These are phyloP conservation scores for Proales similis DNA, from an alignment of 1,140 invertebrate species.

Conservation along the genomic window DNA sequence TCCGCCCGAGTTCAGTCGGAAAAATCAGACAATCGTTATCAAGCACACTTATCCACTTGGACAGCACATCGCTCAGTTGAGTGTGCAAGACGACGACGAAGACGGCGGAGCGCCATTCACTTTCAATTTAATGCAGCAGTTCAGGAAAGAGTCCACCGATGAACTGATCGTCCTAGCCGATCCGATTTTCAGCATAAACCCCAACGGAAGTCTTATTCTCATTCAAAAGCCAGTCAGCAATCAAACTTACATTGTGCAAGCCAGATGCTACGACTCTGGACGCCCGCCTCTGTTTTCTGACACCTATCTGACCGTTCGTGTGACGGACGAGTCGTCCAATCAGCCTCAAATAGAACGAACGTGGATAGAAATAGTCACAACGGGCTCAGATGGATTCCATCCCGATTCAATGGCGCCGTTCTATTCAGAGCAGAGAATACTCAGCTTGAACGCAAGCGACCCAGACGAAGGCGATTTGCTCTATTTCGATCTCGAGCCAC, in stretches of 20 bases:
- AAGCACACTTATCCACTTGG: conserved; percentile 22
- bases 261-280: conserved; percentile 27
- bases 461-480: conserved; percentile 2
- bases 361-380: not conserved
- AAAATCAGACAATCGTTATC: conserved; percentile 13
- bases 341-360: conserved; percentile 1
- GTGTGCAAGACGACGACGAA: not conserved
- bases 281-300: conserved; percentile 7
- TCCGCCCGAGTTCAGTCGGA: conserved; percentile 1
- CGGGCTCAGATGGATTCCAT: too few species aligned
- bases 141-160: not conserved
- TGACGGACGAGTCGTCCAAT: conserved; percentile 25
- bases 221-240: conserved; percentile 16
- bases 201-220: conserved; percentile 20
- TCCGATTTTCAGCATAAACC: conserved; percentile 22
- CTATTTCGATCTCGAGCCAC: too few species aligned
- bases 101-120: conserved; percentile 16
- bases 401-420: too few species aligned
- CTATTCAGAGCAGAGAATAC: too few species aligned
- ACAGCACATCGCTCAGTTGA: not conserved
- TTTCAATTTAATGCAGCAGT: conserved; percentile 26
- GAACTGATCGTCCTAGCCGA: not conserved
- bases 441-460: too few species aligned
- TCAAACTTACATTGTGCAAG: conserved; percentile 3
- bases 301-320: not conserved